Percentiles rank a stretch among this genome's conserved stretches.
Evolutionary conservation across 1,140 invertebrate species (phyloP).

Genomic region (Tribolium madens): DNA sequence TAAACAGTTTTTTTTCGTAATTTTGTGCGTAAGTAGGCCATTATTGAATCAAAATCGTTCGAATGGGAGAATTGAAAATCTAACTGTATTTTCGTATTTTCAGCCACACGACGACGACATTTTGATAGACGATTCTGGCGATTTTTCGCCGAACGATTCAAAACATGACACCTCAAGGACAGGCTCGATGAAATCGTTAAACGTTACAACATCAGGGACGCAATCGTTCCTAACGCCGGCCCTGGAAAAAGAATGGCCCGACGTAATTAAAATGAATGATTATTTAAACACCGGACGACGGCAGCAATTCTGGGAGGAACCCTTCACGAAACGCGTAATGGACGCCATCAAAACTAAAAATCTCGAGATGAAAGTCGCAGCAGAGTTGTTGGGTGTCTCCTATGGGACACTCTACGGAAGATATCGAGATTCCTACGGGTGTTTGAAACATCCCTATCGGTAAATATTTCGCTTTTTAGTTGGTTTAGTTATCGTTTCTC

Average conservation of each 20-base stretch:
- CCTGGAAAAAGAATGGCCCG: slow-evolving; percentile 74
- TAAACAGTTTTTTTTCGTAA: slow-evolving; percentile 30
- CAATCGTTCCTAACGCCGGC: slow-evolving; percentile 61
- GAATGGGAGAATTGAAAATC: not conserved
- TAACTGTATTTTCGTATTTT: slow-evolving; percentile 36
- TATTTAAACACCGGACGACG: slow-evolving; percentile 86
- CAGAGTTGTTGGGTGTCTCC: slow-evolving; percentile 87
- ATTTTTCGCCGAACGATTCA: slow-evolving; percentile 29
- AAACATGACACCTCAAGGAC: slow-evolving; percentile 42
- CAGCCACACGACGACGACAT: slow-evolving; percentile 51
- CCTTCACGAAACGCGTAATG: slow-evolving; percentile 84
- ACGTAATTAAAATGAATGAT: slow-evolving; percentile 89
- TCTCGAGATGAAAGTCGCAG: slow-evolving; percentile 93
- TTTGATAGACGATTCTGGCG: slow-evolving; percentile 47
- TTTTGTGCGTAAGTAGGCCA: slow-evolving; percentile 4
- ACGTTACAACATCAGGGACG: slow-evolving; percentile 56
- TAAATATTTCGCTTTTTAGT: slow-evolving; percentile 62
- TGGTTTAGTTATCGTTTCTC: not conserved
- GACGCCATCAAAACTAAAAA: slow-evolving; percentile 90
- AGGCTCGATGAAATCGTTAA: slow-evolving; percentile 38
- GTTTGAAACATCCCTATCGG: slow-evolving; percentile 85
- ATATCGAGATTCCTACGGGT: slow-evolving; percentile 89
- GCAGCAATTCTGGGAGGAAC: slow-evolving; percentile 93
- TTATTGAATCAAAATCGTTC: not conserved
- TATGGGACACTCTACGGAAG: slow-evolving; percentile 90